phyloP scores from a whole-genome alignment of 2,113 vertebrate genomes.

The Stigmatopora argus region DNA sequence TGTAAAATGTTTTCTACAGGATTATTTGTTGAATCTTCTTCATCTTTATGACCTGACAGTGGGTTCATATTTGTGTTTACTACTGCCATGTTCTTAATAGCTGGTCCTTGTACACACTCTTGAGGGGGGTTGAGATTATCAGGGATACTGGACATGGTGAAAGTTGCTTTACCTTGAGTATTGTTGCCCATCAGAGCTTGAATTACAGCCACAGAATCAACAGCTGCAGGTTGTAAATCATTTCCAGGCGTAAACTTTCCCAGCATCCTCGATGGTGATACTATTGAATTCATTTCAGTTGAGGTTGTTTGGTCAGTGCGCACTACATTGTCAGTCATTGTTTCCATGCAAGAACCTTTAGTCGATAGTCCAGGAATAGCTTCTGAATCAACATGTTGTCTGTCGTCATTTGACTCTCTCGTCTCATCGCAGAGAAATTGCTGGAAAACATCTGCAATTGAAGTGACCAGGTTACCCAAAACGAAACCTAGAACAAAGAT shows the following conservation, averaged over 20 bases:
- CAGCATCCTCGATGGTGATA: background rate
- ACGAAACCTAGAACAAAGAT: conserved; percentile 4
- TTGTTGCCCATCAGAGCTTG: background rate
- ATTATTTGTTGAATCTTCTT: background rate
- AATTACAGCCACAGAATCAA: background rate
- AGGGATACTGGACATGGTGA: background rate
- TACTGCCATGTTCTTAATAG: background rate
- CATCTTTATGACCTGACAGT: background rate
- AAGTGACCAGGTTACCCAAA: background rate
- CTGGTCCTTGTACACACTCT: conserved; percentile 1
- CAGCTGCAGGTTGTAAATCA: background rate
- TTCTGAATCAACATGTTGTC: background rate
- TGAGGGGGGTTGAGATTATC: background rate
- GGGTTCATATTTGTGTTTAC: background rate
- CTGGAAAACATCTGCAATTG: background rate
- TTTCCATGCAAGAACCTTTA: background rate
- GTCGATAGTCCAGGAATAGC: background rate
- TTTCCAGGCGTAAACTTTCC: background rate
- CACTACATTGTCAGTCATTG: background rate
- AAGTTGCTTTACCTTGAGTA: background rate
- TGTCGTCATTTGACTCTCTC: background rate
- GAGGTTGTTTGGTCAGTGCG: background rate
- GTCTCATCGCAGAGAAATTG: background rate
- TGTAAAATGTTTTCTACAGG: background rate
- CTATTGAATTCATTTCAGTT: background rate